Base-by-base conservation (phyloP, 2,797 vertebrate species). In the Falco novaeseelandiae region DNA sequence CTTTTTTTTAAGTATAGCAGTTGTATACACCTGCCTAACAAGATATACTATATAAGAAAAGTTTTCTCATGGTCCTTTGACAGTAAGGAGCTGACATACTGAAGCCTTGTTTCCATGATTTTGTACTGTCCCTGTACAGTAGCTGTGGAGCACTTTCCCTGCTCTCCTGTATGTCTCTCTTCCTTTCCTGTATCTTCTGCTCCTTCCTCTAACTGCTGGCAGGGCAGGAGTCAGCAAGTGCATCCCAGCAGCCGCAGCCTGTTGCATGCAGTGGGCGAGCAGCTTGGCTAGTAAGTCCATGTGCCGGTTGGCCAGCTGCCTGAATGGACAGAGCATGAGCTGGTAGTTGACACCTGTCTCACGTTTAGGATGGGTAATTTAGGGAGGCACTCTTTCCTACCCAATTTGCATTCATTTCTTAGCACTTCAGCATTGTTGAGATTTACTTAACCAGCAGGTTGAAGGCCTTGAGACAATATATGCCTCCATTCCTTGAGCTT, bases 161-260 rank as follows among this genome's bases (percentile, higher is more conserved):
- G 1, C 32, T 48, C 26, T 71, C 44, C 23, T n/a, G 44, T 36
- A 48, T 73, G 40, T 79, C n/a, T 79, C 78, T 13, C 42, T 67
- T 61, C 18, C 25, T 55, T 66, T 78, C 51, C 15, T 29, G 0
- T 22, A 12, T 72, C 11, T 15, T 19, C 14, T 54, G 1, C 27
- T 55, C 58, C 59, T 66, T 61, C 32, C 4, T 14, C 9, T 27
- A 3, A 25, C 36, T 38, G 13, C 66, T 52, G 59, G 15, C 25
- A 2, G 25, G 25, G 21, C 12, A 19, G 54, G 72, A 72, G 40
- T 49, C 14, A 17, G 25, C 8, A 15, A 76, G 22, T 10, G 52
- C 23, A 2, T 20, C 0, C 1, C 26, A 36, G 6, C 25, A 49
- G 32, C 14, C 57, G 6, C 12, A 22, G 55, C 10, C 36, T 34